A percentile compares a stretch with the other conserved stretches of the same genome.
phyloP scores from a whole-genome alignment of 2,797 vertebrate genomes.

The Jordanella pulchra region DNA sequence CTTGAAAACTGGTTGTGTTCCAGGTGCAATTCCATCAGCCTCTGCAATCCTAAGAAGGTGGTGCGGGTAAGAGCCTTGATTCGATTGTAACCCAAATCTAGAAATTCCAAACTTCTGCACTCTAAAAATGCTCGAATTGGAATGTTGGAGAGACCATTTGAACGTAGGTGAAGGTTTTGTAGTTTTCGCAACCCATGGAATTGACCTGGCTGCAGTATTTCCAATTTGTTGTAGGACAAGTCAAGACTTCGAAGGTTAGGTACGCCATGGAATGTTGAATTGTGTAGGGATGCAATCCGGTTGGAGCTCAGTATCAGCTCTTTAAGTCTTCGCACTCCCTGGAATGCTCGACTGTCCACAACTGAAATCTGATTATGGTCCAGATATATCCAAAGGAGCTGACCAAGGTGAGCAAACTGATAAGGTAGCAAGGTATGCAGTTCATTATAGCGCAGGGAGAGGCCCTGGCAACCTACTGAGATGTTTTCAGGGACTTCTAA shows the following conservation, averaged over 20 bases:
- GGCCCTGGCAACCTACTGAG: slow-evolving; percentile 93
- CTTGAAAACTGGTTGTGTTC: slow-evolving; percentile 99
- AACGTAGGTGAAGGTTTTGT: slow-evolving; percentile 93
- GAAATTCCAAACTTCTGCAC: slow-evolving; percentile 95
- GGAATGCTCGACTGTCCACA: slow-evolving; percentile 94
- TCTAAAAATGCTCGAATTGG: slow-evolving; percentile 95
- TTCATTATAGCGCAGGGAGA: slow-evolving; percentile 96
- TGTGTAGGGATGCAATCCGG: slow-evolving; percentile 92
- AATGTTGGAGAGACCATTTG: slow-evolving; percentile 92
- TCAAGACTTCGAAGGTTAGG: slow-evolving; percentile 98
- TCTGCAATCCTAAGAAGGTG: slow-evolving; percentile 92
- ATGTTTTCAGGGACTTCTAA: slow-evolving; percentile 95
- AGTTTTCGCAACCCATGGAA: slow-evolving; percentile 96
- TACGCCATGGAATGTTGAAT: slow-evolving; percentile 94
- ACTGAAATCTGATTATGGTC: slow-evolving; percentile 96
- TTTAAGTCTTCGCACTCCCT: slow-evolving; percentile 94
- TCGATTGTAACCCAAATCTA: slow-evolving; percentile 97
- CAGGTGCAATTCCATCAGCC: slow-evolving; percentile 94
- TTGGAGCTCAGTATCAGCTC: slow-evolving; percentile 98
- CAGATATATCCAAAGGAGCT: slow-evolving; percentile 98
- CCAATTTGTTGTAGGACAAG: slow-evolving; percentile 96
- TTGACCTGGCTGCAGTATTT: slow-evolving; percentile 91
- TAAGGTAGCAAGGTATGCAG: slow-evolving; percentile 92
- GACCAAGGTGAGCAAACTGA: slow-evolving; percentile 96
- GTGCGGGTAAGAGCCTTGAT: slow-evolving; percentile 94